phyloP scores from a whole-genome alignment of 2,888 invertebrate species.

The Rhopalosiphum nymphaeae region DNA sequence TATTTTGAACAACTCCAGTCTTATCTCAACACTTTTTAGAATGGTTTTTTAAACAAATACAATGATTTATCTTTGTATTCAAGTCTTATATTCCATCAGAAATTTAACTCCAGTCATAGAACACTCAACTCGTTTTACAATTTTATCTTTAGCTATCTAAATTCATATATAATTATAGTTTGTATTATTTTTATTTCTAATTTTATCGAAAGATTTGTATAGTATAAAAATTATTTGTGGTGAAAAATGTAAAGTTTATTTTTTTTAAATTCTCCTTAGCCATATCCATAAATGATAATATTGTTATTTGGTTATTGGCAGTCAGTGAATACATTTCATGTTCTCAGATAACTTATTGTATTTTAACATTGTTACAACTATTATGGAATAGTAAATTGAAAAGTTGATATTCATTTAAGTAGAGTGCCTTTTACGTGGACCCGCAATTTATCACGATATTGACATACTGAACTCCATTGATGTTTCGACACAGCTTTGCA shows the following conservation, averaged over 20 bases:
- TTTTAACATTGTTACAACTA: slow-evolving; percentile 23
- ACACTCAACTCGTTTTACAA: neutral
- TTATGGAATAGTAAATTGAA: slow-evolving; percentile 12
- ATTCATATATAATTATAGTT: neutral
- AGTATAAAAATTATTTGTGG: too few species aligned
- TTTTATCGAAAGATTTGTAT: too few species aligned
- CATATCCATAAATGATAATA: neutral
- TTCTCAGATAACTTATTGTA: neutral
- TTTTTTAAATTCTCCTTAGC: neutral
- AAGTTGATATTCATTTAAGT: slow-evolving; percentile 37
- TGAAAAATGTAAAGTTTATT: neutral
- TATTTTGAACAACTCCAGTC: neutral
- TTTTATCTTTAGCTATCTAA: neutral
- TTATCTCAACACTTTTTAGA: neutral
- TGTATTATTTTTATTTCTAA: too few species aligned
- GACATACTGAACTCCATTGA: slow-evolving; percentile 36
- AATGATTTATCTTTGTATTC: neutral
- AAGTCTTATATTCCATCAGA: neutral
- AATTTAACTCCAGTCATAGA: neutral
- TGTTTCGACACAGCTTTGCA: neutral
- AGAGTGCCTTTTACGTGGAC: slow-evolving; percentile 8
- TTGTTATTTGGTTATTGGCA: neutral
- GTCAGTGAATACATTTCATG: neutral
- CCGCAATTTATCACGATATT: slow-evolving; percentile 38
- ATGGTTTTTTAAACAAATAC: neutral